A percentile compares a stretch with the other conserved stretches of the same genome.
phyloP scores from a whole-genome alignment of 2,113 vertebrate species.

The Hippocampus abdominalis region DNA sequence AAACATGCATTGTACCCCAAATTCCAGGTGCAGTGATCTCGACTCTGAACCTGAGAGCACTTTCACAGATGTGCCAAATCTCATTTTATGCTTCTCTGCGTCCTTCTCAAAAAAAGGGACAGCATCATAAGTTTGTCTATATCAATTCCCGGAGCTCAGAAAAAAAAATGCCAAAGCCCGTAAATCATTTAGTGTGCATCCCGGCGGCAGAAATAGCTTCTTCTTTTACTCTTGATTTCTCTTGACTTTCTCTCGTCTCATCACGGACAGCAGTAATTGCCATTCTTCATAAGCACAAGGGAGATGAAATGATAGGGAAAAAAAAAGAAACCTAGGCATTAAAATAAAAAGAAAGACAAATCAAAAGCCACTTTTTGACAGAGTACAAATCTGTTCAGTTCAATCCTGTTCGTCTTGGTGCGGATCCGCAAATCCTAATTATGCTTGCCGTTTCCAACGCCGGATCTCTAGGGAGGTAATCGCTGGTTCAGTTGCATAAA shows the following conservation, averaged over 20 bases:
- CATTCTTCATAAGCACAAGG: conserved; percentile 20
- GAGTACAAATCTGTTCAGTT: background rate
- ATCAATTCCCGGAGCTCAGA: conserved; percentile 40
- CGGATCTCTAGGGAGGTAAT: background rate
- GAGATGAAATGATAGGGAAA: conserved; percentile 4
- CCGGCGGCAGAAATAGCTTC: conserved; percentile 37
- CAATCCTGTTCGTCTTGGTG: background rate
- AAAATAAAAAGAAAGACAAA: background rate
- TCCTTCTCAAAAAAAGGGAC: conserved; percentile 31
- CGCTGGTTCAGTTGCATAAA: background rate
- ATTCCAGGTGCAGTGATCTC: conserved; percentile 17
- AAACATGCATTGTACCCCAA: background rate
- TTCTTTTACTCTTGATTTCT: conserved; percentile 54
- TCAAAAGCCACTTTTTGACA: background rate
- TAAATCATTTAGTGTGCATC: conserved; percentile 47
- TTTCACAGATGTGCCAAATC: conserved; percentile 22
- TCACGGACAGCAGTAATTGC: conserved; percentile 22
- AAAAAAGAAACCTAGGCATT: background rate
- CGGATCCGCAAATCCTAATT: background rate
- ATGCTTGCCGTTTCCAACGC: background rate
- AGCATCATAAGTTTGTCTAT: conserved; percentile 25
- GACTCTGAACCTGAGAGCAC: conserved; percentile 15
- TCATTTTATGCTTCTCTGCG: conserved; percentile 25
- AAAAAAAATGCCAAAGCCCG: conserved; percentile 30
- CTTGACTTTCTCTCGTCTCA: conserved; percentile 44